A percentile compares a stretch with the other conserved stretches of the same genome.
Conservation (phyloP, 2,888 invertebrate species). For the Cremastobaeus sp. region DNA sequence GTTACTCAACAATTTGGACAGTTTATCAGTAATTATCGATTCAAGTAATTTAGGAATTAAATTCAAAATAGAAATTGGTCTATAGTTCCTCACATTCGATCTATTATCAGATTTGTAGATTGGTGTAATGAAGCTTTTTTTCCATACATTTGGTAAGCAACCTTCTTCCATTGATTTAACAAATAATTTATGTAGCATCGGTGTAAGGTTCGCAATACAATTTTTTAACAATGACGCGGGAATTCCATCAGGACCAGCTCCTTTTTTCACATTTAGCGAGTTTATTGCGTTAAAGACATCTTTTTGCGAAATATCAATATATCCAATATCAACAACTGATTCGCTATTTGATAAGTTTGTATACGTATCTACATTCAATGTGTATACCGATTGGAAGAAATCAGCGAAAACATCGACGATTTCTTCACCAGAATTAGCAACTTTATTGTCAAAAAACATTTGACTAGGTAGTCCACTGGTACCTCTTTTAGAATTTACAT, state of each 20-base stretch:
- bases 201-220: neutral
- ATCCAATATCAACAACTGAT: neutral
- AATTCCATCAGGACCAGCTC: neutral
- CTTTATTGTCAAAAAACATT: neutral
- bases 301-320: neutral
- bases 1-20: neutral
- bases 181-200: neutral
- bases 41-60: neutral
- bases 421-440: neutral
- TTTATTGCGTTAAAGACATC: neutral
- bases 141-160: neutral
- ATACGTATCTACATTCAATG: neutral
- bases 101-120: slow-evolving; percentile 4
- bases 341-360: neutral
- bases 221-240: neutral
- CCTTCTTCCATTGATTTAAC: neutral
- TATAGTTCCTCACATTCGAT: neutral
- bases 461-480: neutral
- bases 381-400: slow-evolving; percentile 11
- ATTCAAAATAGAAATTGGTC: neutral
- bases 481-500: neutral
- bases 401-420: slow-evolving; percentile 8
- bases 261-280: neutral
- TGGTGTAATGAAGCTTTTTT: neutral
- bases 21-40: neutral